Percentiles rank a stretch among this genome's conserved stretches.
Evolutionary conservation across 2,888 invertebrate genomes (phyloP).

Genomic region (Rotaria magnacalcarata): DNA sequence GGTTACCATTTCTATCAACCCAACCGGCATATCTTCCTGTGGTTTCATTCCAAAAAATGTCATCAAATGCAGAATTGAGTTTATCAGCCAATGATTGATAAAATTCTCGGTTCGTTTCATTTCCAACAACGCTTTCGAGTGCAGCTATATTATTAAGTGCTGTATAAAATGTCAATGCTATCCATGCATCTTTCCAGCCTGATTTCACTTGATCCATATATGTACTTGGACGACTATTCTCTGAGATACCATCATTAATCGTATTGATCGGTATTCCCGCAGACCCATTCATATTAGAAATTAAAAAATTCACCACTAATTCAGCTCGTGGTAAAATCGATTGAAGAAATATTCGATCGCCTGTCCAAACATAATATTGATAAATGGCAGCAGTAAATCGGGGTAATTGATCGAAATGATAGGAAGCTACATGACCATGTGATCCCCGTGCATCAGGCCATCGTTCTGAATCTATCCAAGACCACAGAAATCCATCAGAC

Average conservation of each 20-base stretch:
- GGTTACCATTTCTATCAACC: neutral
- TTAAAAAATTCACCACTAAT: neutral
- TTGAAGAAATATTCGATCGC: neutral
- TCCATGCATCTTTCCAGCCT: neutral
- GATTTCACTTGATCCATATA: neutral
- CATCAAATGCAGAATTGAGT: neutral
- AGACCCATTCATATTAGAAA: neutral
- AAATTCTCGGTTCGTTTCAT: neutral
- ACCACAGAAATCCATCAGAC: neutral
- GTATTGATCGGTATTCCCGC: neutral
- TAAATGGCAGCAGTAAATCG: neutral
- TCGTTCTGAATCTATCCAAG: slow-evolving; percentile 1
- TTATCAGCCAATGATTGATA: neutral
- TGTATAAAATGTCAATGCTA: neutral
- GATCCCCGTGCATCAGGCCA: neutral
- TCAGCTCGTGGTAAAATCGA: neutral
- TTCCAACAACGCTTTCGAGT: neutral
- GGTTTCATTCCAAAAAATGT: neutral
- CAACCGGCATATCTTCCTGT: neutral
- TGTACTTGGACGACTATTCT: neutral
- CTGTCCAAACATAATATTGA: neutral
- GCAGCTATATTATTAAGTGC: neutral
- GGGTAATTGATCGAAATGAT: neutral
- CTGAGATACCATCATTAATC: neutral
- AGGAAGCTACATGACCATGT: neutral